Evolutionary conservation across 2,113 vertebrate species (phyloP).

Genomic region (Malurus cyaneus): DNA sequence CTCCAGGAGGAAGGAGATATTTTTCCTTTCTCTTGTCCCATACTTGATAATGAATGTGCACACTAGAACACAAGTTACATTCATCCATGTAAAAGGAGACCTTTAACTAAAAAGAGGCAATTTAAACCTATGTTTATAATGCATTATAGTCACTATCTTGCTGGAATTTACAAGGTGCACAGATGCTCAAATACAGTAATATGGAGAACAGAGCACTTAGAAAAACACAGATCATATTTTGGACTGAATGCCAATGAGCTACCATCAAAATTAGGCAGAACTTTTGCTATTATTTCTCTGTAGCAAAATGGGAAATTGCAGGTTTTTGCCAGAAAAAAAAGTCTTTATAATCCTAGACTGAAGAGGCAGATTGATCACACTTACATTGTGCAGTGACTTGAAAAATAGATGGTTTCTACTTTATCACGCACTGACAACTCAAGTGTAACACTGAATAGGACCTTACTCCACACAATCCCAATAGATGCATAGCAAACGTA

Average conservation of each 20-base stretch:
- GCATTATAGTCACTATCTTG: not conserved
- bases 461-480: not conserved
- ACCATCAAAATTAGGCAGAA: not conserved
- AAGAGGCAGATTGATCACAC: not conserved
- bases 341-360: not conserved
- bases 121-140: not conserved
- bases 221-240: not conserved
- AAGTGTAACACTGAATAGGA: not conserved
- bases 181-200: not conserved
- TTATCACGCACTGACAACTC: not conserved
- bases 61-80: not conserved
- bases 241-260: not conserved
- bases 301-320: not conserved
- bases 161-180: not conserved
- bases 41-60: not conserved
- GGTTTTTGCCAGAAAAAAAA: not conserved
- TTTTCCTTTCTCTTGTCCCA: not conserved
- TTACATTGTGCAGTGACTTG: rapidly evolving
- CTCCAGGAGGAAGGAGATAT: not conserved
- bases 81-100: rapidly evolving
- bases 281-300: not conserved
- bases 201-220: not conserved
- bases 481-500: rapidly evolving
- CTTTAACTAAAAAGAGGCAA: not conserved
- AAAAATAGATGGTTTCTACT: not conserved